A percentile compares a stretch with the other conserved stretches of the same genome.
Conservation (phyloP, 2,888 invertebrate genomes). For the Teleiodes luculella region DNA sequence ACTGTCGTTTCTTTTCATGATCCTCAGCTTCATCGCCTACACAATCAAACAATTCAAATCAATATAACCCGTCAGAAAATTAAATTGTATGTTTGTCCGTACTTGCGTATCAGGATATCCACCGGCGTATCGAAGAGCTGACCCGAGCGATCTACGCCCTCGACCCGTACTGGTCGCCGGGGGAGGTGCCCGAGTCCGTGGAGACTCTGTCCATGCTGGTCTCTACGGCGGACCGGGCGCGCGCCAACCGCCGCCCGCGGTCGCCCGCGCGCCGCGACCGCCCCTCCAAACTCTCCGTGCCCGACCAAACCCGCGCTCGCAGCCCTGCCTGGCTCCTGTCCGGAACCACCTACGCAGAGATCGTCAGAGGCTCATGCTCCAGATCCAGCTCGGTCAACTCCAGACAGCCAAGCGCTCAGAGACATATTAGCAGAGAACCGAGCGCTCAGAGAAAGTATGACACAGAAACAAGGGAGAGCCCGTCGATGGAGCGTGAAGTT, state of each 20-base stretch:
- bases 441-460: conserved; percentile 28
- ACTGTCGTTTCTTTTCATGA: conserved; percentile 63
- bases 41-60: conserved; percentile 29
- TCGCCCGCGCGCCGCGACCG: conserved; percentile 24
- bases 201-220: conserved; percentile 63
- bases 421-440: conserved; percentile 19
- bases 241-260: conserved; percentile 28
- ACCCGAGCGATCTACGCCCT: conserved; percentile 84
- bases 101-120: conserved; percentile 83
- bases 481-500: conserved; percentile 34
- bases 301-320: conserved; percentile 67
- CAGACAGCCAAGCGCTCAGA: conserved; percentile 38
- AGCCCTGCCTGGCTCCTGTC: conserved; percentile 87
- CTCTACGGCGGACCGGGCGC: conserved; percentile 46
- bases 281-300: conserved; percentile 39
- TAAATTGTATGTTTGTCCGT: conserved; percentile 72
- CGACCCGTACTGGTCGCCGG: conserved; percentile 84
- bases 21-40: conserved; percentile 42
- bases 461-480: conserved; percentile 18
- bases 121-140: conserved; percentile 85
- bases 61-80: conserved; percentile 44
- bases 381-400: conserved; percentile 56
- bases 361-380: conserved; percentile 81
- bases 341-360: conserved; percentile 88
- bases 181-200: conserved; percentile 80